Evolutionary conservation across 2,797 vertebrate species (phyloP), one percentile per base, ranked within the genome.

Genomic region (Eulemur mongoz): DNA sequence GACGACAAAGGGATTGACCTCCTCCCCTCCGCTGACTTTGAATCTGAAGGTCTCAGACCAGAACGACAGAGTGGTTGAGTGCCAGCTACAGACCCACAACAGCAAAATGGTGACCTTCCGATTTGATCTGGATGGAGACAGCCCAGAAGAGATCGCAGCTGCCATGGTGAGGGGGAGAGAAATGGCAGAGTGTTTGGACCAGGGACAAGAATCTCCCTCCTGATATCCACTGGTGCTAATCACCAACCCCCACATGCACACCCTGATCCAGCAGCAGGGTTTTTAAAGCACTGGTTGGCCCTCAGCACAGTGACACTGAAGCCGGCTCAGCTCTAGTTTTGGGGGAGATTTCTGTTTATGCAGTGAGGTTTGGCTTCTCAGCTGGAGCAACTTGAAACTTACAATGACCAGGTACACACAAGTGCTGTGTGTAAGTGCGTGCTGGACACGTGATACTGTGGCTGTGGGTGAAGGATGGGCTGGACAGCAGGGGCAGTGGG

Each of bases 81-180:
- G 99, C 98, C 99, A 99, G 98, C 99, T 99, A 93, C 99, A 99
- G 98, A 99, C 99, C 0, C 99, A 99, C 99, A 99, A 99, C 87
- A 99, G 99, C 98, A 99, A 99, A 98, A 99, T 99, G 99, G 99
- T 99, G 97, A 99, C 99, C 57, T 99, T 99, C 98, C 99, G 99
- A 97, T 99, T 99, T 0, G 99, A 99, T 98, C 98, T 99, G 97
- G 99, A 99, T 0, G 99, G 99, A 88, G 99, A 99, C 98, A 99
- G 99, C 97, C 99, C 99, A 0, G 99, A 99, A 93, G 99, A 99
- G 95, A 99, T 99, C 0, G 99, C 99, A 0, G 99, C 99, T 0
- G 99, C 99, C 97, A 99, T 99, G 99, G 99, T 99, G 98, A 98
- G 99, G 0, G 4, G 79, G 22, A 57, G 57, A 40, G 61, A 59